Evolutionary conservation across 2,113 vertebrate genomes (phyloP).

Genomic region (Garra rufa): DNA sequence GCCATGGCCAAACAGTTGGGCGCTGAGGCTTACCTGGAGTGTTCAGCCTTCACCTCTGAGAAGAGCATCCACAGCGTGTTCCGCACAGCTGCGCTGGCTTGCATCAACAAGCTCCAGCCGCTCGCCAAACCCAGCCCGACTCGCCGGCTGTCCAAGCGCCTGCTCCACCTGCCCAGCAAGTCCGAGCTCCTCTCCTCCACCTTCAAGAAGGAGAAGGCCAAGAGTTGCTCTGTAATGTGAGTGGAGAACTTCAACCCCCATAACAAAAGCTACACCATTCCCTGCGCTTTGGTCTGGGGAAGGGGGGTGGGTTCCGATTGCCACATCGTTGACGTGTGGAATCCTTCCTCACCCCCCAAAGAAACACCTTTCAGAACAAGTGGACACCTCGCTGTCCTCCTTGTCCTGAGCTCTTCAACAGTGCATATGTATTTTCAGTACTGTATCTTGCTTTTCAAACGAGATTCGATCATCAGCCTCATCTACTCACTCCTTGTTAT

Average conservation of each 20-base stretch:
- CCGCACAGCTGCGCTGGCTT: conserved; percentile 85
- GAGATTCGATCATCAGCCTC: conserved; percentile 65
- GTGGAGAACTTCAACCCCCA: conserved; percentile 53
- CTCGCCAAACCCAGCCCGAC: conserved; percentile 80
- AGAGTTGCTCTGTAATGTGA: conserved; percentile 97
- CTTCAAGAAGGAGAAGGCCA: conserved; percentile 95
- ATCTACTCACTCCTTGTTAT: conserved; percentile 43
- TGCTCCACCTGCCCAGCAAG: conserved; percentile 91
- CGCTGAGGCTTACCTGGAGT: conserved; percentile 91
- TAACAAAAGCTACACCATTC: conserved; percentile 58
- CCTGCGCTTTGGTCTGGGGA: conserved; percentile 68
- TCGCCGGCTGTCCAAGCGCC: conserved; percentile 90
- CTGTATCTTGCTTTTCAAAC: conserved; percentile 67
- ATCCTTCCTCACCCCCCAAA: conserved; percentile 75
- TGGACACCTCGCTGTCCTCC: conserved; percentile 75
- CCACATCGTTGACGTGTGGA: conserved; percentile 72
- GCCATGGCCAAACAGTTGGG: conserved; percentile 90
- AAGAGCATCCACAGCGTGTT: conserved; percentile 96
- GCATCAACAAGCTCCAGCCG: conserved; percentile 84
- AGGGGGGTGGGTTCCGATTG: conserved; percentile 68
- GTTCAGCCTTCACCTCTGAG: conserved; percentile 93
- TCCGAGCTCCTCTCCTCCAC: conserved; percentile 91
- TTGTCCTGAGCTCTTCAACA: conserved; percentile 75
- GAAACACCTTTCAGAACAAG: conserved; percentile 73
- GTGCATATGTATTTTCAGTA: conserved; percentile 69